Evolutionary conservation across 1,140 invertebrate genomes (phyloP).

Genomic region (Sarcophaga peregrina): DNA sequence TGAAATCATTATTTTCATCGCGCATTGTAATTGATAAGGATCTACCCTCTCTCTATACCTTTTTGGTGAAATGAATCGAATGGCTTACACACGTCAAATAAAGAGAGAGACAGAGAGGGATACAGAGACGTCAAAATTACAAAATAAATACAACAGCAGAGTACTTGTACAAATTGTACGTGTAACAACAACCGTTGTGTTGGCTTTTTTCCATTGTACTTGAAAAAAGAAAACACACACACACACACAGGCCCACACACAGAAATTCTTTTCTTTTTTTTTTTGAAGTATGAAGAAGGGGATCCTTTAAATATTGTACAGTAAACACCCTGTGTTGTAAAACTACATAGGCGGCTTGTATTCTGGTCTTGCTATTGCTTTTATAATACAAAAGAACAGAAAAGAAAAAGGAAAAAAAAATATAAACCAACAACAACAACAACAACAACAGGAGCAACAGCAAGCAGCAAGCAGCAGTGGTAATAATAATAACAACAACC

Average conservation of each 20-base stretch:
- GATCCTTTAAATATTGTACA: conserved; percentile 7
- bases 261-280: no score
- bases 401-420: not conserved
- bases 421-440: not conserved
- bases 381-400: not conserved
- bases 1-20: conserved; percentile 65
- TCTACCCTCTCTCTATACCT: no score
- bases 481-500: not conserved
- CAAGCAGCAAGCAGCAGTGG: not conserved
- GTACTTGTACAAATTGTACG: not conserved
- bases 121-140: no score
- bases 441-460: no score
- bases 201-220: no score
- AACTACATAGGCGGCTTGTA: not conserved
- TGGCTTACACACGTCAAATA: not conserved
- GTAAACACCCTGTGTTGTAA: conserved; percentile 12
- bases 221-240: no score
- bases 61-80: not conserved
- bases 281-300: not conserved
- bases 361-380: not conserved
- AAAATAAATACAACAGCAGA: not conserved
- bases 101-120: not conserved
- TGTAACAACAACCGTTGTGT: not conserved
- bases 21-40: conserved; percentile 64
- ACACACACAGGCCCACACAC: no score